Conservation (phyloP, 2,113 vertebrate species). For the Pollachius pollachius region DNA sequence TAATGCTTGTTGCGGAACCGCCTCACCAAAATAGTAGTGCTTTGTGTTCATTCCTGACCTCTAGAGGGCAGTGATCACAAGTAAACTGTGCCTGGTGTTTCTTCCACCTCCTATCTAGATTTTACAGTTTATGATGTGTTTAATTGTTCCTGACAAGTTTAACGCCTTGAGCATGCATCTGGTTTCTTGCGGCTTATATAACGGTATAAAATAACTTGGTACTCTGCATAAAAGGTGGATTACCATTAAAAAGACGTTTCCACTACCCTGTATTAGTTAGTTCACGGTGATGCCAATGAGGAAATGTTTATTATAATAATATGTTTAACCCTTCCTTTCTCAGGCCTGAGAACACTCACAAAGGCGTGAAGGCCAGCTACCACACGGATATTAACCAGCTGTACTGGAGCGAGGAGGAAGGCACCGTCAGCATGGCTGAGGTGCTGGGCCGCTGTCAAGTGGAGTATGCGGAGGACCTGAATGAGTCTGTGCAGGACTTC, state of each 20-base stretch:
- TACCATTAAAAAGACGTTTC: too few relatives aligned
- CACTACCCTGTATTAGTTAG: too few relatives aligned
- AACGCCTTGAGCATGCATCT: too few relatives aligned
- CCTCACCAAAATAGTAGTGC: background rate
- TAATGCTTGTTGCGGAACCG: conserved; percentile 16
- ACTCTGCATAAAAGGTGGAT: too few relatives aligned
- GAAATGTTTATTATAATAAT: too few relatives aligned
- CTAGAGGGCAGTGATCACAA: background rate
- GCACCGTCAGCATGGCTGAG: conserved; percentile 76
- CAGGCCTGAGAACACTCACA: conserved; percentile 95
- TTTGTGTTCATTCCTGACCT: background rate
- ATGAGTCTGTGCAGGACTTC: conserved; percentile 83
- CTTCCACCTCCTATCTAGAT: too few relatives aligned
- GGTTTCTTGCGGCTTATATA: too few relatives aligned
- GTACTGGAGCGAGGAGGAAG: conserved; percentile 95
- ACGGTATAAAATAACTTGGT: too few relatives aligned
- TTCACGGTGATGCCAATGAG: too few relatives aligned
- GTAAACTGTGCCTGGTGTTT: too few relatives aligned
- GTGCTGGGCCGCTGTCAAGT: conserved; percentile 86
- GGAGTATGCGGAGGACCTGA: conserved; percentile 88
- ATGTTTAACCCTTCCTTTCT: background rate
- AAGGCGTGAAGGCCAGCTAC: conserved; percentile 84
- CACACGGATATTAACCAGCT: conserved; percentile 92
- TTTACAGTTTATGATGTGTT: too few relatives aligned
- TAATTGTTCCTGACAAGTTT: too few relatives aligned